Conservation (phyloP, 2,113 vertebrate genomes). For the Thunnus thynnus region DNA sequence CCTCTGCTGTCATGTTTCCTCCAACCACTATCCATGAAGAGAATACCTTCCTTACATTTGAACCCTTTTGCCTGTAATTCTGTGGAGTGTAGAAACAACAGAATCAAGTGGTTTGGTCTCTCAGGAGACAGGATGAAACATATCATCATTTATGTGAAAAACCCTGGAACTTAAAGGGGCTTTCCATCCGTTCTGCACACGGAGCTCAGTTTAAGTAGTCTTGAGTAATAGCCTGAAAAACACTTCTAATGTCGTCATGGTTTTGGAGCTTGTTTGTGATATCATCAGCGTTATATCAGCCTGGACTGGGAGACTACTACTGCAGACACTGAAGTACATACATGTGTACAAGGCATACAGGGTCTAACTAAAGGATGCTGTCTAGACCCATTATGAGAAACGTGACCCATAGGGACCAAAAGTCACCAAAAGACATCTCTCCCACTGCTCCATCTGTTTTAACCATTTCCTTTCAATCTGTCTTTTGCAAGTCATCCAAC, state of each 20-base stretch:
- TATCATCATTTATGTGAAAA: background rate
- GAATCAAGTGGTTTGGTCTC: constrained; percentile 4
- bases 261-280: background rate
- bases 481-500: background rate
- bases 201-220: no score
- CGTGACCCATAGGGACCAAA: background rate
- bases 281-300: background rate
- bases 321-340: no score
- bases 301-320: background rate
- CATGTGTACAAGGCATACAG: background rate
- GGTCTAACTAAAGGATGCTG: background rate
- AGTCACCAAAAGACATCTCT: constrained; percentile 1
- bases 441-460: constrained; percentile 3
- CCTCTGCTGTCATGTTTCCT: constrained; percentile 14
- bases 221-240: no score
- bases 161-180: background rate
- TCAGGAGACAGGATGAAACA: background rate
- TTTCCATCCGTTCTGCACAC: background rate
- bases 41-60: background rate
- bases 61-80: constrained; percentile 1
- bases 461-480: background rate
- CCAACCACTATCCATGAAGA: background rate
- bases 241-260: no score
- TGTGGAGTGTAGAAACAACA: no score
- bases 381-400: no score